Conservation (phyloP, 2,888 invertebrate species). For the Sarcophaga carnaria region DNA sequence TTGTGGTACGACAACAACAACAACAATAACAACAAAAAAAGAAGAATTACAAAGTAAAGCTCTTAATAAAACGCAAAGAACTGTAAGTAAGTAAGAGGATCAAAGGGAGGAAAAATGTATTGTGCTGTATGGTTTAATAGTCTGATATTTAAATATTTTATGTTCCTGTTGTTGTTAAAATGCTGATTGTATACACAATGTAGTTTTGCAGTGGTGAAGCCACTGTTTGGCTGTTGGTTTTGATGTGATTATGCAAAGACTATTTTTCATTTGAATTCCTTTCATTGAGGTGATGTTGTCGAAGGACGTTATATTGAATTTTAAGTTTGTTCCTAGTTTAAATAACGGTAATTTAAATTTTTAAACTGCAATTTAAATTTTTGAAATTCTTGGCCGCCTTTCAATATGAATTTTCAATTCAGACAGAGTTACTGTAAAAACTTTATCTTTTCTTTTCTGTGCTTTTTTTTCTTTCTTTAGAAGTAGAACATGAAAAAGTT, state of each 20-base stretch:
- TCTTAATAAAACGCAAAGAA: not conserved
- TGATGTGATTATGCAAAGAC: no score
- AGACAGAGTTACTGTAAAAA: not conserved
- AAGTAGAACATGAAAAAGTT: no score
- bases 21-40: not conserved
- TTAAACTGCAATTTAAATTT: conserved; percentile 16
- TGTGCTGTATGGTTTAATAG: not conserved
- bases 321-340: not conserved
- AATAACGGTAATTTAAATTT: conserved; percentile 29
- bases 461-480: not conserved
- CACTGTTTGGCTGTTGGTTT: no score
- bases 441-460: not conserved
- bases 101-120: not conserved
- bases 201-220: no score
- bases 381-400: conserved; percentile 14
- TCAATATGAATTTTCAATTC: not conserved
- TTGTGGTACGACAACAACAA: no score
- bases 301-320: no score
- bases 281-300: no score
- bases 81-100: not conserved
- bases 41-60: not conserved
- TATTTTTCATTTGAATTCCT: no score
- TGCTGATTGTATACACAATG: no score
- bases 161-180: not conserved
- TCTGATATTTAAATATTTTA: not conserved